Conservation (phyloP, 2,888 invertebrate genomes). For the Drosophila eohydei region DNA sequence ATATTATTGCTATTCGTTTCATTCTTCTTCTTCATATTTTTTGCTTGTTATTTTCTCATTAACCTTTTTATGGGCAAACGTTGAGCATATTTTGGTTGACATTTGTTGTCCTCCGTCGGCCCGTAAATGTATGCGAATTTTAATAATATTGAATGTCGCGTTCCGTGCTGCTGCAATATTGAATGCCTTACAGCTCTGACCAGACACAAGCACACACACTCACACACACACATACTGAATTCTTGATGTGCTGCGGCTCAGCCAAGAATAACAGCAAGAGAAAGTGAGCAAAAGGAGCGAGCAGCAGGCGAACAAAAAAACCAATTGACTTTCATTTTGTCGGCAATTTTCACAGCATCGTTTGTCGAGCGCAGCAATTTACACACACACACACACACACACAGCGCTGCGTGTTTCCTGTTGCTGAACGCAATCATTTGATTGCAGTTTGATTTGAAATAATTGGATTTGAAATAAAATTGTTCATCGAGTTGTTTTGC, state of each 20-base stretch:
- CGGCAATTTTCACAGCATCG: conserved; percentile 70
- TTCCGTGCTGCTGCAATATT: conserved; percentile 67
- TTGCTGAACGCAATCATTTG: conserved; percentile 80
- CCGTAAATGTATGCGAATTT: conserved; percentile 58
- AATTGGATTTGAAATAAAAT: conserved; percentile 82
- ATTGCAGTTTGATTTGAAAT: conserved; percentile 81
- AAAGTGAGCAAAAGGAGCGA: conserved; percentile 19
- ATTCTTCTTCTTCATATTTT: conserved; percentile 4
- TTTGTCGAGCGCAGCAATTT: conserved; percentile 46
- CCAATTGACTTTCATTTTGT: conserved; percentile 80
- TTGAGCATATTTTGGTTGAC: conserved; percentile 49
- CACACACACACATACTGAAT: conserved; percentile 35
- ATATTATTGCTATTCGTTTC: conserved; percentile 10
- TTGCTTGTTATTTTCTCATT: conserved; percentile 58
- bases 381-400: conserved; percentile 25
- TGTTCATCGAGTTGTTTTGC: conserved; percentile 59
- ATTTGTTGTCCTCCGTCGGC: conserved; percentile 51
- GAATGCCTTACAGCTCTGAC: conserved; percentile 71
- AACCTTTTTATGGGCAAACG: conserved; percentile 69
- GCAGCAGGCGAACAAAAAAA: conserved; percentile 22
- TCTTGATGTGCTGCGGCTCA: conserved; percentile 38
- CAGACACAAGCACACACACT: conserved; percentile 13
- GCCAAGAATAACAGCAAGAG: conserved; percentile 18
- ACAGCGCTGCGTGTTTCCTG: conserved; percentile 54
- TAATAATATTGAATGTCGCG: conserved; percentile 61